phyloP scores from a whole-genome alignment of 2,888 invertebrate species.

The Eupithecia exiguata region DNA sequence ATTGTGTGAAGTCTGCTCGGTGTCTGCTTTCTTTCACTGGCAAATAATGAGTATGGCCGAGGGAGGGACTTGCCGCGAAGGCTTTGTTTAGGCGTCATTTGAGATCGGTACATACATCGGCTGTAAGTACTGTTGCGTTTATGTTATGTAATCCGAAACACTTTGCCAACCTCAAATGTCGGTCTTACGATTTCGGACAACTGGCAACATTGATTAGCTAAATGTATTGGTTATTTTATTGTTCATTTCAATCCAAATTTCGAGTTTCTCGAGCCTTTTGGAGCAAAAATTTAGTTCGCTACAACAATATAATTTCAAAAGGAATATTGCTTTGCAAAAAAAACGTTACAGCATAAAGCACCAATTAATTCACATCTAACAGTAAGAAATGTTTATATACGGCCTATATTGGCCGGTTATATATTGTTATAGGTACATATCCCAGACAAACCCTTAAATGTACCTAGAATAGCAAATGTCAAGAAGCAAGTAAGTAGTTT shows the following conservation, averaged over 20 bases:
- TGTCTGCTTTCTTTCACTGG: conserved; percentile 80
- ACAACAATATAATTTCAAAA: background rate
- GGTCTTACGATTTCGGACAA: conserved; percentile 14
- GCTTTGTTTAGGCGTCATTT: conserved; percentile 69
- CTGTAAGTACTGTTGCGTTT: conserved; percentile 57
- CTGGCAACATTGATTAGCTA: background rate
- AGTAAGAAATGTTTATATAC: conserved; percentile 41
- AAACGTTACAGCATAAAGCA: conserved; percentile 29
- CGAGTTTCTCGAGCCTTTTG: background rate
- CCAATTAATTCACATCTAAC: conserved; percentile 32
- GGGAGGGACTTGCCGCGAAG: conserved; percentile 60
- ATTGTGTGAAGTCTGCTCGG: conserved; percentile 77
- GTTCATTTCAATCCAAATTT: background rate
- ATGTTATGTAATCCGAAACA: conserved; percentile 46
- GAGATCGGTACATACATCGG: conserved; percentile 61
- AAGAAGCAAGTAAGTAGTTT: background rate
- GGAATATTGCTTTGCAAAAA: conserved; percentile 20
- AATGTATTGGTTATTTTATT: background rate
- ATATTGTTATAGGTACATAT: conserved; percentile 30
- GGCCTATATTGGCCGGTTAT: no score
- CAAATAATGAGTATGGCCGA: conserved; percentile 71
- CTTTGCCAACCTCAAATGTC: conserved; percentile 48
- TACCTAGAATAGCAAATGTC: conserved; percentile 16
- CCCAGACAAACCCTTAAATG: conserved; percentile 29
- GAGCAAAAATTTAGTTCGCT: background rate